Conservation (phyloP, 2,888 invertebrate species). For the Synanthedon formicaeformis region DNA sequence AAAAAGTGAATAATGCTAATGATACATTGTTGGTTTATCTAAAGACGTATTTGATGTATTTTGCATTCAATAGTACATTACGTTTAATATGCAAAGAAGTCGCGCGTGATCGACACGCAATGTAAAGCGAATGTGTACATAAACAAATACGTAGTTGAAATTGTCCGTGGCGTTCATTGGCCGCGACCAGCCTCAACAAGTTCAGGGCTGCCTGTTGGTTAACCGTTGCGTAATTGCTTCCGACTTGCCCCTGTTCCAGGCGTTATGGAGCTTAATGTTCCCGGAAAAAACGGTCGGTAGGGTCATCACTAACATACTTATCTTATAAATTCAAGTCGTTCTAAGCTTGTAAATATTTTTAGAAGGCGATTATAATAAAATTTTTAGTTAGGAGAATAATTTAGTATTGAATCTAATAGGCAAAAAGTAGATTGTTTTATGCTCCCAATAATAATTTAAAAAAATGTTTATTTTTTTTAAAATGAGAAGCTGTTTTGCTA, state of each 20-base stretch:
- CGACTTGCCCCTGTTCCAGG: constrained; percentile 24
- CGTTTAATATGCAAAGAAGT: neutral
- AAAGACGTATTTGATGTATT: neutral
- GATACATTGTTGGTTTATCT: neutral
- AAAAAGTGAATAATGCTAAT: neutral
- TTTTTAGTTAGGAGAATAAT: no score
- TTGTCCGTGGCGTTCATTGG: constrained; percentile 27
- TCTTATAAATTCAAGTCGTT: no score
- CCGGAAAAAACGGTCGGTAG: neutral
- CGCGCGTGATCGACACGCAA: neutral
- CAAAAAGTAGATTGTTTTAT: no score
- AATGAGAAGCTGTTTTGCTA: no score
- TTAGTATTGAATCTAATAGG: no score
- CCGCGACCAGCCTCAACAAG: constrained; percentile 44
- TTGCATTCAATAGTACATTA: neutral
- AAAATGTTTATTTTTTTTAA: no score
- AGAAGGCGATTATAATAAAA: no score
- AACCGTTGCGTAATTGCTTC: constrained; percentile 39
- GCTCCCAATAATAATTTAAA: no score
- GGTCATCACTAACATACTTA: neutral
- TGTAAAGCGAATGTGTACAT: neutral
- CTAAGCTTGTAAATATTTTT: no score
- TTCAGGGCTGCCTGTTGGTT: constrained; percentile 33
- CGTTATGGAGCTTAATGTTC: neutral
- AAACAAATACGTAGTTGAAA: neutral